Evolutionary conservation across 1,140 invertebrate genomes (phyloP), one percentile per base, ranked within the genome.

Genomic region (Drosophila lacertosa): DNA sequence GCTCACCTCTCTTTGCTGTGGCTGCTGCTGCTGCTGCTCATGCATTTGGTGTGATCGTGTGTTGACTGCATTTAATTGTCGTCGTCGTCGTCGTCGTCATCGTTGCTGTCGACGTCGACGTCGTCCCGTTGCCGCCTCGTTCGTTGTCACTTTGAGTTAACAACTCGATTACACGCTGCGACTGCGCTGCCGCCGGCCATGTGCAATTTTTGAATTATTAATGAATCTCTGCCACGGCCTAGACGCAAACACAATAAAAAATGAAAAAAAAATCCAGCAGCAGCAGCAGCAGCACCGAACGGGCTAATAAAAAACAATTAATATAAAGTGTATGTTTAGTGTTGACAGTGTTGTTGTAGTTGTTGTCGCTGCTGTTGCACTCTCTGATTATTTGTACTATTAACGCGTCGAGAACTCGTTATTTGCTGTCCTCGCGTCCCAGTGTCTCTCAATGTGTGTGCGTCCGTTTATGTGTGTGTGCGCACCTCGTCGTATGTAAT

Each of bases 241-340:
- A 42, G 55, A 33, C 55, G 47, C 42, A 77, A 33, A 4, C 33
- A 35, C 40, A 53, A 44, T 37, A 44, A 39, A 67, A 51, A 50
- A 20, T 10, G 13, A 42, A n/a, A 18, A 7, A 4, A 24, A 63
- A 63, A 62, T 37, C 39, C 33, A 29, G 2, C 40, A 42, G 6
- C 59, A 44, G 15, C 60, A 42, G 3, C 55, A 39, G 33, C 54
- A 69, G 57, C 55, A 64, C 42, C 80, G 76, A 77, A 48, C 74
- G 81, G 80, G 82, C 81, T 86, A 86, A 86, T 88, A 86, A 86
- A 86, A 86, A 86, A 86, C 81, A 86, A 86, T 86, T 86, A 86
- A 86, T 86, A 86, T 81, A 82, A 86, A 88, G 81, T 88, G 80
- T 86, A 84, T 86, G 77, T 88, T 86, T 86, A 86, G 81, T 86